Base-by-base conservation (phyloP, 2,113 vertebrate species). In the Galbula dea region DNA sequence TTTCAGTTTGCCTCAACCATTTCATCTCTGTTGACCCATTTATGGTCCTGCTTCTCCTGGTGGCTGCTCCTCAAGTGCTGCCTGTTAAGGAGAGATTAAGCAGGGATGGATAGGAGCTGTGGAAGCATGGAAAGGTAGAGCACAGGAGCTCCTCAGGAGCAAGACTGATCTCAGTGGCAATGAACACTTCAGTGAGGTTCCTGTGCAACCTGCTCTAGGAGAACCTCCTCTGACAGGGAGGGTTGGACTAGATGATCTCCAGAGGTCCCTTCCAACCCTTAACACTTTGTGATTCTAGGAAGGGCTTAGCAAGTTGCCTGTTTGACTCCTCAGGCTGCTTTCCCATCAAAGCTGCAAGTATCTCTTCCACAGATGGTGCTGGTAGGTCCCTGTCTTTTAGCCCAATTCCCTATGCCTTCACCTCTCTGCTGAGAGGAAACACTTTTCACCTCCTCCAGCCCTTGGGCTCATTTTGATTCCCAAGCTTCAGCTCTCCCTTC, bases 61-160 rank as follows among this genome's bases (percentile, higher is more conserved):
- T 81, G 61, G 68, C 72, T 91, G 67, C 68, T 90, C 61, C 77
- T 88, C 83, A 72, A 1, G 1, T 78, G 92, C 77, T 86, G 66
- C 83, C 88, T 73, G 68, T 95, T 90, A 86, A 82, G 77, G 62
- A 52, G 24, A 78, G 62, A 94, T 96, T 91, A 96, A 74, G 34
- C 19, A 34, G 58, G 86, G 90, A 90, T 61, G 57, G 51, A 93
- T 75, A 65, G 48, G 57, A 86, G 77, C n/a, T 48, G 26, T 82
- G 80, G 41, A 90, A 96, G 73, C 61, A 23, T 0, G 0, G 52
- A 5, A 55, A 57, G 68, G 30, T 67, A 68, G 36, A 54, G 39
- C 39, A 19, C 3, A 0, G 65, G 73, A 88, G 67, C 39, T 88
- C 83, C 29, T 88, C 41, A 75, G 80, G 65, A 82, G n/a, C 73